A percentile compares a stretch with the other conserved stretches of the same genome.
phyloP scores from a whole-genome alignment of 2,113 vertebrate genomes.

The Murina feae region DNA sequence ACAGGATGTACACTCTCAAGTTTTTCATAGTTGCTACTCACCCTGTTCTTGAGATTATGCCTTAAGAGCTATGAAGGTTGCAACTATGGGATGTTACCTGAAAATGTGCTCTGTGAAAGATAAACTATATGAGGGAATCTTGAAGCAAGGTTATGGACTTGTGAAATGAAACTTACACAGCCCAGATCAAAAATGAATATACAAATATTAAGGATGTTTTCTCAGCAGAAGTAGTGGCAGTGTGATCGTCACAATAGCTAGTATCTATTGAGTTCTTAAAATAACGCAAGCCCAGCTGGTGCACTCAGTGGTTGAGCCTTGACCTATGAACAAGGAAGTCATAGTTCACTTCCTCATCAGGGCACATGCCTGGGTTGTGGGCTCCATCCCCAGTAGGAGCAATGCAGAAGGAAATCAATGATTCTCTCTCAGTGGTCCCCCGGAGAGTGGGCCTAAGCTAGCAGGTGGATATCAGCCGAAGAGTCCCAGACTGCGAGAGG shows the following conservation, averaged over 20 bases:
- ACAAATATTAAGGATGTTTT: background rate
- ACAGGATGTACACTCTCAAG: background rate
- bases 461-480: too few species aligned
- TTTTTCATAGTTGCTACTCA: background rate
- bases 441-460: too few species aligned
- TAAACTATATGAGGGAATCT: background rate
- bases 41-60: background rate
- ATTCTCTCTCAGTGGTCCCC: too few species aligned
- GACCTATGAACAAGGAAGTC: too few species aligned
- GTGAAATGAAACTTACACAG: background rate
- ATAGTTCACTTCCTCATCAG: too few species aligned
- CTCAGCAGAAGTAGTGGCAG: background rate
- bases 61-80: background rate
- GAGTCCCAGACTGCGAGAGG: too few species aligned
- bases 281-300: background rate
- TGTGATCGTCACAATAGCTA: background rate
- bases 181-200: background rate
- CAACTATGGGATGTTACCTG: background rate
- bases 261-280: slow-evolving; percentile 19
- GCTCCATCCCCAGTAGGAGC: too few species aligned
- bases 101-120: background rate
- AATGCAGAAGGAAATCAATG: too few species aligned
- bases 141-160: background rate
- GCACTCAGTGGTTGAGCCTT: too few species aligned
- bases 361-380: too few species aligned